phyloP scores from a whole-genome alignment of 2,113 vertebrate species.

The Morone chrysops region DNA sequence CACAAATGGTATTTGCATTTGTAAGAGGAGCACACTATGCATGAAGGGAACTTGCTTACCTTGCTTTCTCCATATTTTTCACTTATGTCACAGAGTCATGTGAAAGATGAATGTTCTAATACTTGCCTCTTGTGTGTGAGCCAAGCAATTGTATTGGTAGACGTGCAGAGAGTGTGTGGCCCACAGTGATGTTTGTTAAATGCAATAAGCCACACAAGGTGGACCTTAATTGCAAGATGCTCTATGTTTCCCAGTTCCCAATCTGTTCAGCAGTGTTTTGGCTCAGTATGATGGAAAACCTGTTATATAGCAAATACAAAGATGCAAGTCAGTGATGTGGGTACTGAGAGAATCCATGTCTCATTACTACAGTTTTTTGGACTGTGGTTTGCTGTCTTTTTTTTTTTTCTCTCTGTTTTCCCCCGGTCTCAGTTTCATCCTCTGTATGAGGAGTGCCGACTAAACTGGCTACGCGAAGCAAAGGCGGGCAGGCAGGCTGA shows the following conservation, averaged over 20 bases:
- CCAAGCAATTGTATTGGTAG: slow-evolving; percentile 7
- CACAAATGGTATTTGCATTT: slow-evolving; percentile 11
- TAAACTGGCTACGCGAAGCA: slow-evolving; percentile 65
- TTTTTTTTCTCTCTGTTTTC: neutral
- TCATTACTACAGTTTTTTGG: slow-evolving; percentile 56
- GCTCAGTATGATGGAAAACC: slow-evolving; percentile 15
- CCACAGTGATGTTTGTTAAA: slow-evolving; percentile 27
- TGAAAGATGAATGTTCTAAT: slow-evolving; percentile 19
- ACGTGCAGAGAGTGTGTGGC: neutral
- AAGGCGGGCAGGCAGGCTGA: slow-evolving; percentile 63
- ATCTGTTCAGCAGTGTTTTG: slow-evolving; percentile 13
- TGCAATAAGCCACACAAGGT: slow-evolving; percentile 27
- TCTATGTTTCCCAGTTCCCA: slow-evolving; percentile 27
- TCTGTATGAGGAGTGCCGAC: slow-evolving; percentile 46
- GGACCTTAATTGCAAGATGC: slow-evolving; percentile 1
- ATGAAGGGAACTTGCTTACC: slow-evolving; percentile 32
- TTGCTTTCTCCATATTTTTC: slow-evolving; percentile 24
- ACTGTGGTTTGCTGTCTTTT: slow-evolving; percentile 36
- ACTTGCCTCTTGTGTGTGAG: slow-evolving; percentile 13
- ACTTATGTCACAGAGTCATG: slow-evolving; percentile 27
- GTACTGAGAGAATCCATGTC: slow-evolving; percentile 36
- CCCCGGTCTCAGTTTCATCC: slow-evolving; percentile 57
- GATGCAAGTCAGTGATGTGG: slow-evolving; percentile 42
- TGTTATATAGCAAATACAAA: slow-evolving; percentile 13
- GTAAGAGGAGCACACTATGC: slow-evolving; percentile 17